These are phyloP conservation scores for Heterohyrax brucei DNA, from an alignment of 2,797 vertebrate genomes.

Conservation along the genomic window DNA sequence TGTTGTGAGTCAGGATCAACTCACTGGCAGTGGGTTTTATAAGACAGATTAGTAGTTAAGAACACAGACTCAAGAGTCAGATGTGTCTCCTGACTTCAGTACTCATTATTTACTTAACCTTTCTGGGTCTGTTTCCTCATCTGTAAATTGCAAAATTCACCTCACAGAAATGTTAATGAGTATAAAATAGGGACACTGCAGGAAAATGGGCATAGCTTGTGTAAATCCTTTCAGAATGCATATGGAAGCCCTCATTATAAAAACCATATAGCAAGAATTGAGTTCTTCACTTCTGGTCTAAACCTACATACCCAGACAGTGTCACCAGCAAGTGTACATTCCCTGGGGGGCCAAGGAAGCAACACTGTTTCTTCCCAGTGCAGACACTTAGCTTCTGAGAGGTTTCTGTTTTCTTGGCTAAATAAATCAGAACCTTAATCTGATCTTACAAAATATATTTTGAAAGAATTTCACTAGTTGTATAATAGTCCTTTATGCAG, in stretches of 20 bases:
- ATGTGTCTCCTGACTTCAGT: not conserved
- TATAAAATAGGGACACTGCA: conserved; percentile 51
- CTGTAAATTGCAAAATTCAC: conserved; percentile 57
- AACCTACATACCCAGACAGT: not conserved
- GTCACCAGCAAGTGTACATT: not conserved
- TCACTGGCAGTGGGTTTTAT: no score
- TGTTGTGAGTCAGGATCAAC: no score
- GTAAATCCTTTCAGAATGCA: conserved; percentile 52
- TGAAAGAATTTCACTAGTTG: conserved; percentile 55
- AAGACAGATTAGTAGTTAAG: conserved; percentile 38
- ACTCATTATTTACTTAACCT: not conserved
- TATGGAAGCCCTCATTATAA: not conserved
- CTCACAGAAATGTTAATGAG: conserved; percentile 6
- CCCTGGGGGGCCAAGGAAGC: not conserved
- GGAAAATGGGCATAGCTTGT: not conserved
- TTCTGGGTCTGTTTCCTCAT: conserved; percentile 3
- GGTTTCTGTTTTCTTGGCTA: not conserved
- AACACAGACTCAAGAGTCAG: conserved; percentile 21
- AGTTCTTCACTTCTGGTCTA: not conserved
- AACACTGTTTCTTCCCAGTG: not conserved
- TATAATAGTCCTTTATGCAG: conserved; percentile 12
- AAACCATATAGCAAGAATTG: not conserved
- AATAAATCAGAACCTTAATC: not conserved
- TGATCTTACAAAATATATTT: conserved; percentile 38
- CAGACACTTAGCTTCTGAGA: conserved; percentile 18